Percentiles rank a stretch among this genome's conserved stretches.
Evolutionary conservation across 2,888 invertebrate species (phyloP).

Genomic region (Ommatoiulus sabulosus): DNA sequence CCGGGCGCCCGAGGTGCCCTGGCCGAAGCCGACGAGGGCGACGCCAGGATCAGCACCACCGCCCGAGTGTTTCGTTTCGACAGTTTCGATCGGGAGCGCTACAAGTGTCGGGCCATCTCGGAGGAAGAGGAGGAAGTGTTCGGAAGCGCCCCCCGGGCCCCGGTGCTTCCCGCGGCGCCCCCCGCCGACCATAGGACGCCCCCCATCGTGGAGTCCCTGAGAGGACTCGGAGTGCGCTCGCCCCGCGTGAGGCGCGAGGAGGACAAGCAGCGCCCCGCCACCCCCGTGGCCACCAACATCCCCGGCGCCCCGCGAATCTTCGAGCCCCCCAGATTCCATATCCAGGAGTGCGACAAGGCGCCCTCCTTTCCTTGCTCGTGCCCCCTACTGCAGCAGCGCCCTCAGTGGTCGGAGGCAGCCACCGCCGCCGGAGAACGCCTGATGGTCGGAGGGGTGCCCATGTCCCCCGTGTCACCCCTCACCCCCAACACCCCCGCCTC

Average conservation of each 20-base stretch:
- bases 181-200: slow-evolving; percentile 66
- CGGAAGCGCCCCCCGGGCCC: slow-evolving; percentile 61
- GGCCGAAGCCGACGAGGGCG: not conserved
- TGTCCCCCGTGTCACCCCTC: slow-evolving; percentile 63
- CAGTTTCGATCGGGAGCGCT: slow-evolving; percentile 66
- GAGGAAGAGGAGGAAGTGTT: slow-evolving; percentile 73
- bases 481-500: slow-evolving; percentile 62
- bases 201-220: slow-evolving; percentile 72
- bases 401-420: slow-evolving; percentile 52
- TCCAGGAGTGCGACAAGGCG: not conserved
- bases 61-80: slow-evolving; percentile 71
- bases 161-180: slow-evolving; percentile 61
- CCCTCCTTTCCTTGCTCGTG: slow-evolving; percentile 57
- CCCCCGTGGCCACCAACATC: not conserved
- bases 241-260: not conserved
- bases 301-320: not conserved
- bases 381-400: slow-evolving; percentile 42
- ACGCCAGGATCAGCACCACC: not conserved
- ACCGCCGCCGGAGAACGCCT: slow-evolving; percentile 54
- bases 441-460: slow-evolving; percentile 60
- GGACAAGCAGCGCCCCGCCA: not conserved
- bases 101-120: slow-evolving; percentile 65
- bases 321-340: not conserved
- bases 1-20: not conserved
- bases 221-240: slow-evolving; percentile 63